phyloP scores from a whole-genome alignment of 37 sponge, comb jelly and placozoan genomes.

The Tethya wilhelma region DNA sequence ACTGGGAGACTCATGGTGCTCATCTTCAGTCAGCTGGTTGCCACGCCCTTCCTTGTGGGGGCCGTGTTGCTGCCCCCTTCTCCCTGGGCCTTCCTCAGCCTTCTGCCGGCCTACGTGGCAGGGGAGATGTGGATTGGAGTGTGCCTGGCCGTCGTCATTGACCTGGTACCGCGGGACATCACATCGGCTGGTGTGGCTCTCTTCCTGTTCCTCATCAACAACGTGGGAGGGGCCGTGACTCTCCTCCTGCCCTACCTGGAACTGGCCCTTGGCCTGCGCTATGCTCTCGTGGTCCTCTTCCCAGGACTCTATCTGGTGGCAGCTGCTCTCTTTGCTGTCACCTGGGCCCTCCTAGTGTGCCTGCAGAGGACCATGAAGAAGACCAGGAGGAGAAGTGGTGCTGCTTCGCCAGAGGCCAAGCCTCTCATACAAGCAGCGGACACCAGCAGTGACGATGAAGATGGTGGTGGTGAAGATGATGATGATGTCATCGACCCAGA shows the following conservation, averaged over 20 bases:
- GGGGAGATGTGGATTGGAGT: conserved; percentile 94
- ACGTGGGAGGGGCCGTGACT: conserved; percentile 61
- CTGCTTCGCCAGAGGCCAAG: neutral
- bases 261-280: conserved; percentile 9
- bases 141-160: conserved; percentile 72
- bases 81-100: conserved; percentile 76
- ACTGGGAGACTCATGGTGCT: conserved; percentile 70
- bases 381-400: no score
- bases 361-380: no score
- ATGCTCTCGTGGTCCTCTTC: conserved; percentile 60
- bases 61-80: conserved; percentile 53
- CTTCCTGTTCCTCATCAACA: conserved; percentile 77
- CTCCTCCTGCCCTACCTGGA: conserved; percentile 52
- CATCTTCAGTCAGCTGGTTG: conserved; percentile 68
- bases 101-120: conserved; percentile 70
- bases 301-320: conserved; percentile 68
- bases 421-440: no score
- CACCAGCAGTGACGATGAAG: neutral
- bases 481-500: no score
- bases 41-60: conserved; percentile 77
- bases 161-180: conserved; percentile 53
- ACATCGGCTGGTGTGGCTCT: conserved; percentile 62
- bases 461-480: no score
- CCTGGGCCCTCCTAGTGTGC: neutral
- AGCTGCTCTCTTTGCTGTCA: conserved; percentile 41